Conservation (phyloP, 2,797 vertebrate species). For the Diglossa cyanea region DNA sequence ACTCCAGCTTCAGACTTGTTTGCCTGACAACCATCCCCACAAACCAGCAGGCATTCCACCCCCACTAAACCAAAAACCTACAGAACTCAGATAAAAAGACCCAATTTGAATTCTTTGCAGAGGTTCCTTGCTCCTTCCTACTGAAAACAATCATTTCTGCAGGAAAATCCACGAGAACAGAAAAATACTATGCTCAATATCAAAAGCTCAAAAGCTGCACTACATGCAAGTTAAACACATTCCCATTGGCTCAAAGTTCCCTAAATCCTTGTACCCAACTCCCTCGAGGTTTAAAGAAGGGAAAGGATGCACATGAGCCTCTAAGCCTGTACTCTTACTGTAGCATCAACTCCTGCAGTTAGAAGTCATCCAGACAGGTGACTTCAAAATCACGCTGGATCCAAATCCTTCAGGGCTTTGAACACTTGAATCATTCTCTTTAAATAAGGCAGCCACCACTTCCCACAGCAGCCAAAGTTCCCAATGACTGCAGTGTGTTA, state of each 20-base stretch:
- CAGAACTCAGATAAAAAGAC: neutral
- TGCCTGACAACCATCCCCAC: neutral
- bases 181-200: neutral
- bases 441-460: neutral
- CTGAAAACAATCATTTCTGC: neutral
- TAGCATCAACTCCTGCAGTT: neutral
- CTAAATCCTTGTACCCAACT: neutral
- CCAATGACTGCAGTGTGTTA: neutral
- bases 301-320: neutral
- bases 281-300: neutral
- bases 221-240: neutral
- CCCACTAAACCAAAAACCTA: neutral
- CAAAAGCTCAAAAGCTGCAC: neutral
- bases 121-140: neutral
- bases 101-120: neutral
- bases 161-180: neutral
- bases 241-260: neutral
- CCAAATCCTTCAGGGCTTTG: neutral
- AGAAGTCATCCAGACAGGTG: neutral
- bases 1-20: neutral
- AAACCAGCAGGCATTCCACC: neutral
- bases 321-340: neutral
- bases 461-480: neutral
- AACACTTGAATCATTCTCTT: neutral
- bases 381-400: neutral